Conservation (phyloP, 2,888 invertebrate genomes). For the Caenorhabditis japonica region DNA sequence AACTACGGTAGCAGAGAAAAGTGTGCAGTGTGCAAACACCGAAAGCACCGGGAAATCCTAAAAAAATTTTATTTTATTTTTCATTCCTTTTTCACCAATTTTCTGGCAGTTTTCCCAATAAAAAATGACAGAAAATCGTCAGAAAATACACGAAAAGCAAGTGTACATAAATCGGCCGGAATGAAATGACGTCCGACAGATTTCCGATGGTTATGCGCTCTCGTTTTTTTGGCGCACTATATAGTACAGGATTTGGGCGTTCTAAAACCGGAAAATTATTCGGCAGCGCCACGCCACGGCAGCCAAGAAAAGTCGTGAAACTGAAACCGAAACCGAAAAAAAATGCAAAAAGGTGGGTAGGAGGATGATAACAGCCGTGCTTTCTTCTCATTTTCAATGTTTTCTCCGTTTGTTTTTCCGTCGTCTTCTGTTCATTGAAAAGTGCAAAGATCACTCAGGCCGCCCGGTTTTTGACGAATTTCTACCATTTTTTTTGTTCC, state of each 20-base stretch:
- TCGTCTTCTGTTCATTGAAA: neutral
- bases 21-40: too few relatives aligned
- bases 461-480: slow-evolving; percentile 32
- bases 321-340: neutral
- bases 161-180: too few relatives aligned
- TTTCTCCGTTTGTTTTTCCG: neutral
- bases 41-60: too few relatives aligned
- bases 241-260: slow-evolving; percentile 5
- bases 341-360: slow-evolving; percentile 16
- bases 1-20: too few relatives aligned
- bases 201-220: slow-evolving; percentile 11
- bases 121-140: neutral
- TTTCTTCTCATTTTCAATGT: slow-evolving; percentile 6
- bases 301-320: slow-evolving; percentile 7
- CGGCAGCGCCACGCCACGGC: too few relatives aligned
- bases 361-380: slow-evolving; percentile 34
- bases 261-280: slow-evolving; percentile 13
- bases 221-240: slow-evolving; percentile 30
- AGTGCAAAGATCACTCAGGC: slow-evolving; percentile 24
- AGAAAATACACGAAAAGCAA: neutral
- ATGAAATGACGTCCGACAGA: too few relatives aligned
- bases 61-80: too few relatives aligned
- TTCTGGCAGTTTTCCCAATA: too few relatives aligned
- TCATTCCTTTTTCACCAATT: neutral
- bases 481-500: slow-evolving; percentile 14